Conservation (phyloP, 1,140 invertebrate species). For the Bilobella aurantiaca region DNA sequence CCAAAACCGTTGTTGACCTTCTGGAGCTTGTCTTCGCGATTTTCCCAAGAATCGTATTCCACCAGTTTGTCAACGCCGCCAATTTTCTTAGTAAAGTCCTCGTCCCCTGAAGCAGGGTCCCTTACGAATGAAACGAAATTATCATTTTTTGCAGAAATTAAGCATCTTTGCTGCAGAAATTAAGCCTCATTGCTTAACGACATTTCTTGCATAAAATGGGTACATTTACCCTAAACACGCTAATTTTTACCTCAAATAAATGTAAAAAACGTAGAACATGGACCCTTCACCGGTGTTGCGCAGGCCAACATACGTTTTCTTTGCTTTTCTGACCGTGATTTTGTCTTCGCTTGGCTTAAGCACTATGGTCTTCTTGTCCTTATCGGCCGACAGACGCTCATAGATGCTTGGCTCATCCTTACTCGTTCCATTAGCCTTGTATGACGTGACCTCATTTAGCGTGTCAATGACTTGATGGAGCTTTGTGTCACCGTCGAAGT, state of each 20-base stretch:
- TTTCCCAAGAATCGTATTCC: background rate
- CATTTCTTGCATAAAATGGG: background rate
- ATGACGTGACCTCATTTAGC: background rate
- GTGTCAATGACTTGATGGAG: background rate
- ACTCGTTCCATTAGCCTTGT: background rate
- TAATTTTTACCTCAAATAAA: slow-evolving; percentile 4
- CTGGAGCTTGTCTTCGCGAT: slow-evolving; percentile 2
- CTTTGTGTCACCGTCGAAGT: background rate
- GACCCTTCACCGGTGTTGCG: background rate
- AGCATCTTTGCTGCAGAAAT: background rate
- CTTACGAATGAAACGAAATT: background rate
- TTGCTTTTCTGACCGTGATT: background rate
- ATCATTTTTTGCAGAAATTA: background rate
- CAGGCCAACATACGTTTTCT: slow-evolving; percentile 3
- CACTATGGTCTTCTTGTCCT: background rate
- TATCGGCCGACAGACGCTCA: background rate
- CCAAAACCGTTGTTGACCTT: slow-evolving; percentile 1
- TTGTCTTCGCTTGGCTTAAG: background rate
- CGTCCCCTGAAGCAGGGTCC: background rate
- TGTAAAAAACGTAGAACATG: background rate
- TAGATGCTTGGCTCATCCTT: background rate
- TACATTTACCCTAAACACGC: background rate
- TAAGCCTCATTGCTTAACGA: background rate
- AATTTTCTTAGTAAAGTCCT: background rate
- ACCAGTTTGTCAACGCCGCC: background rate